Conservation (phyloP, 1,140 invertebrate species). For the Scaptomyza graminum region DNA sequence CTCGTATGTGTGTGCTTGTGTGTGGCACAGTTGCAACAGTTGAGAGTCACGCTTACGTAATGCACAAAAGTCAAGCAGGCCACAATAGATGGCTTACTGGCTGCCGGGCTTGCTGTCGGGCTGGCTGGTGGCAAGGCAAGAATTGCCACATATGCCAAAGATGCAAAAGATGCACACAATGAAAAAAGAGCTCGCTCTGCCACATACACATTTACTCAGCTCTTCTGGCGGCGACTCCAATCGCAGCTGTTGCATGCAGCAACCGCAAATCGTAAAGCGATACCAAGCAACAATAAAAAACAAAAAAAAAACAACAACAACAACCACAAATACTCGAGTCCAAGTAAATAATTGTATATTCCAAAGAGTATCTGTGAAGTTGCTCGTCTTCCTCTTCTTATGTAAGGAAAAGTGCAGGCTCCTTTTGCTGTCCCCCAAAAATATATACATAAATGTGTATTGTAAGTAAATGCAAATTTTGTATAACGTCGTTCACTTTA, state of each 20-base stretch:
- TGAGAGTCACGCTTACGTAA: constrained; percentile 60
- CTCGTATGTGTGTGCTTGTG: not conserved
- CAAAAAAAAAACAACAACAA: constrained; percentile 8
- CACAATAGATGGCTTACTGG: constrained; percentile 44
- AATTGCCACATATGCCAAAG: constrained; percentile 51
- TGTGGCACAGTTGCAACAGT: constrained; percentile 62
- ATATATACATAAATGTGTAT: constrained; percentile 4
- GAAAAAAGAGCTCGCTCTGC: constrained; percentile 3
- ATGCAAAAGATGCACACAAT: constrained; percentile 25
- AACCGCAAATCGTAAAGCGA: constrained; percentile 44
- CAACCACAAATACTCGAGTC: not conserved
- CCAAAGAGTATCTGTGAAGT: constrained; percentile 3
- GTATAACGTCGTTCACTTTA: constrained; percentile 66
- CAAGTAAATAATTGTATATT: constrained; percentile 13
- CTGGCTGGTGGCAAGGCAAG: constrained; percentile 1
- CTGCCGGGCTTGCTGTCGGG: not conserved
- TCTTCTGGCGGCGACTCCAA: constrained; percentile 39
- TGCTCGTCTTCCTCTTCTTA: constrained; percentile 3
- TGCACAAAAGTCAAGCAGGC: constrained; percentile 71
- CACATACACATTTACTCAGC: constrained; percentile 37
- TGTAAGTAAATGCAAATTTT: constrained; percentile 68
- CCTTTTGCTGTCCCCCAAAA: not conserved
- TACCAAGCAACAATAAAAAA: constrained; percentile 20
- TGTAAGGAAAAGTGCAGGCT: constrained; percentile 19
- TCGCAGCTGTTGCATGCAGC: constrained; percentile 37